A percentile compares a stretch with the other conserved stretches of the same genome.
phyloP scores from a whole-genome alignment of 2,113 vertebrate species.

The Echinops telfairi region DNA sequence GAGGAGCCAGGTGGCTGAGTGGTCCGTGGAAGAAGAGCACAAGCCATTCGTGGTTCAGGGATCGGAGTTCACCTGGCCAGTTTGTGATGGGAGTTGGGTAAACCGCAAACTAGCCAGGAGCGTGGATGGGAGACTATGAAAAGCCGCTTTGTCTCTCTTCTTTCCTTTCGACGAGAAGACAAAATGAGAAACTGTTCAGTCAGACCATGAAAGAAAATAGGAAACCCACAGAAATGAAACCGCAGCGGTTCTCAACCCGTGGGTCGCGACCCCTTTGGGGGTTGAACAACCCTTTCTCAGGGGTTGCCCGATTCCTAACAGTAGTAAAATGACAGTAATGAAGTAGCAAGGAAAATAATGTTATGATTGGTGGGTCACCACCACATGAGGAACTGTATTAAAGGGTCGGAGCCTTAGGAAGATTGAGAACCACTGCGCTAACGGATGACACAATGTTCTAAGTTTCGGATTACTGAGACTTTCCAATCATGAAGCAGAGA shows the following conservation, averaged over 20 bases:
- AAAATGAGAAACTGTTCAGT: background rate
- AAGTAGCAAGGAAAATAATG: too few relatives aligned
- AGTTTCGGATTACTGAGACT: background rate
- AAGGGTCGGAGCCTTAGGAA: background rate
- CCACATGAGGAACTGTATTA: too few relatives aligned
- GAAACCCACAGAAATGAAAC: background rate
- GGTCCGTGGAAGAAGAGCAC: background rate
- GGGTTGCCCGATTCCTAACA: too few relatives aligned
- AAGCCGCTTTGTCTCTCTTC: background rate
- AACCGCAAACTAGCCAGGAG: background rate
- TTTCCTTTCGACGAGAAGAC: slow-evolving; percentile 7
- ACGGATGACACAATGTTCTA: background rate
- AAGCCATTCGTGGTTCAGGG: background rate
- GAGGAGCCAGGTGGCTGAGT: background rate
- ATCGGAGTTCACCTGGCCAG: background rate
- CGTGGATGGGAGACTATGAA: background rate
- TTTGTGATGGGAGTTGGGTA: background rate
- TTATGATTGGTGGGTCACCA: too few relatives aligned
- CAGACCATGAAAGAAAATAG: background rate
- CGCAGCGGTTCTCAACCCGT: too few relatives aligned
- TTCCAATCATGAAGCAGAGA: slow-evolving; percentile 1
- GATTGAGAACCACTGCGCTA: background rate
- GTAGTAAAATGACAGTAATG: too few relatives aligned
- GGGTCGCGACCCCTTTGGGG: too few relatives aligned
- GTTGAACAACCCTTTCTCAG: too few relatives aligned